Evolutionary conservation across 2,113 vertebrate species (phyloP).

Genomic region (Lophotis ruficrista): DNA sequence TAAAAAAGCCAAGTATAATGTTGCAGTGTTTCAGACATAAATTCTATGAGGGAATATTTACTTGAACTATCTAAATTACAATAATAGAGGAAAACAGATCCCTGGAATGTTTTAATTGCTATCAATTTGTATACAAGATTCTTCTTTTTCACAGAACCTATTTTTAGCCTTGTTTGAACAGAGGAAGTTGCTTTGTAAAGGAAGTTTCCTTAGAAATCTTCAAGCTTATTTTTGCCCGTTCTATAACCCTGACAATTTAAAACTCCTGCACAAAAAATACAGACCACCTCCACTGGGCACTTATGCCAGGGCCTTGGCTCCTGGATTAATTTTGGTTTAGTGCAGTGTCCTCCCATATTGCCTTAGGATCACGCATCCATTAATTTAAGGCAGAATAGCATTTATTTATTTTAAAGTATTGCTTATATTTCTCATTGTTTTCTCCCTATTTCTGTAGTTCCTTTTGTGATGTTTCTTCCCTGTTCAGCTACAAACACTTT

Average conservation of each 20-base stretch:
- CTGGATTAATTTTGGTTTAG: not conserved
- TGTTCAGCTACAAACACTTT: not conserved
- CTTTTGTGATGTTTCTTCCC: not conserved
- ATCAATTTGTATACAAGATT: not conserved
- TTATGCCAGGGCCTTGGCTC: not conserved
- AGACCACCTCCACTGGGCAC: not conserved
- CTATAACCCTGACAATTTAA: not conserved
- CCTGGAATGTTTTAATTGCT: conserved; percentile 25
- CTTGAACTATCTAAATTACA: not conserved
- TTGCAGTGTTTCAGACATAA: not conserved
- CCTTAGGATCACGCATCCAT: not conserved
- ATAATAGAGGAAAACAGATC: not conserved
- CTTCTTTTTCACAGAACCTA: not conserved
- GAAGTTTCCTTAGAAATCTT: not conserved
- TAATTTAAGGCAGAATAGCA: not conserved
- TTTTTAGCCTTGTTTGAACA: conserved; percentile 34
- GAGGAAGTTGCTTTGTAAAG: conserved; percentile 27
- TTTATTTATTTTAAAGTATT: not conserved
- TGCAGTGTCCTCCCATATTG: not conserved
- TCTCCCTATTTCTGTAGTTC: not conserved
- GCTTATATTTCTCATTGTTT: not conserved
- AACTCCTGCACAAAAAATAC: not conserved
- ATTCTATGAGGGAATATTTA: not conserved
- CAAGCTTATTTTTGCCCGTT: not conserved
- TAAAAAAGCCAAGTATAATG: not conserved